These are phyloP conservation scores for Lithophane socia DNA, from an alignment of 2,888 invertebrate species.

Conservation along the genomic window DNA sequence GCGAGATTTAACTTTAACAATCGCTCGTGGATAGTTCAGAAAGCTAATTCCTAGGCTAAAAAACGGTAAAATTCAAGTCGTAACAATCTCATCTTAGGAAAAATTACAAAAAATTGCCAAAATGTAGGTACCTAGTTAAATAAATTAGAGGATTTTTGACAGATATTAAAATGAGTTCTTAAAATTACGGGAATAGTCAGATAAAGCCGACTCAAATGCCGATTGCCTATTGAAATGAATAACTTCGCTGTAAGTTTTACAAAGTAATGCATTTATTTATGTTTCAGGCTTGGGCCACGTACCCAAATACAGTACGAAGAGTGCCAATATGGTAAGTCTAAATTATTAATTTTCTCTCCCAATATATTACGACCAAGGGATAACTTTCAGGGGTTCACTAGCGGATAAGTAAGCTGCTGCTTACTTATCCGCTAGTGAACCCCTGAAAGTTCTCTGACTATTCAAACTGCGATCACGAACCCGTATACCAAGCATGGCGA, in stretches of 20 bases:
- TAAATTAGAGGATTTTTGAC: background rate
- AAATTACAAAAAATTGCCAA: background rate
- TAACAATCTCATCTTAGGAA: background rate
- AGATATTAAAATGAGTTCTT: background rate
- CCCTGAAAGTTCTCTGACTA: background rate
- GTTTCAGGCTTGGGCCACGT: slow-evolving; percentile 79
- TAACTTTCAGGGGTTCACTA: background rate
- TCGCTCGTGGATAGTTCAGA: too few species aligned
- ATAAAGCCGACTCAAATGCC: background rate
- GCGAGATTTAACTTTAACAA: too few species aligned
- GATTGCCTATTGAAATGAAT: background rate
- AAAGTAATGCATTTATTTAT: background rate
- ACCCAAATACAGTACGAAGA: slow-evolving; percentile 71
- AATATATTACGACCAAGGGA: too few species aligned
- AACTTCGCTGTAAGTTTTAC: background rate
- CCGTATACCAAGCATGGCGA: background rate
- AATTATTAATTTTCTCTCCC: background rate
- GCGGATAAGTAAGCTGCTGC: background rate
- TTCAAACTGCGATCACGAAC: background rate
- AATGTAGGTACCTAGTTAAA: too few species aligned
- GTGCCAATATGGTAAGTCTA: slow-evolving; percentile 70
- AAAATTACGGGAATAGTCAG: background rate
- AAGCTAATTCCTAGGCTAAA: too few species aligned
- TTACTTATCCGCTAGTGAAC: too few species aligned
- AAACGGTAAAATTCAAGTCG: too few species aligned